These are phyloP conservation scores for Oplegnathus fasciatus DNA, from an alignment of 2,113 vertebrate genomes.

Conservation along the genomic window DNA sequence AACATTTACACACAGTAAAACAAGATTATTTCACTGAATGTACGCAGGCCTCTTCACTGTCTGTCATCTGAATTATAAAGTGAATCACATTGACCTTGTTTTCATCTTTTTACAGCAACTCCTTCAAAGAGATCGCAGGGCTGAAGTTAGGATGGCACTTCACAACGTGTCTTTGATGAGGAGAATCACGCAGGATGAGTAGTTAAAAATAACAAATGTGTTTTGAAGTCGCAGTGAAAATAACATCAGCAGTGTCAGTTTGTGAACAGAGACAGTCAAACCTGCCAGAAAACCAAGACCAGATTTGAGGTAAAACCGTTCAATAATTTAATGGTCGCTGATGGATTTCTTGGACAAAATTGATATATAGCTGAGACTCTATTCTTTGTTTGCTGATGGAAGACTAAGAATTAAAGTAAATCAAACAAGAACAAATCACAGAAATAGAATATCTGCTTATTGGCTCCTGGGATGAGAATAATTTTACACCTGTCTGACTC, in stretches of 20 bases:
- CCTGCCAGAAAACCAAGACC: neutral
- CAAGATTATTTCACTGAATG: neutral
- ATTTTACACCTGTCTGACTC: neutral
- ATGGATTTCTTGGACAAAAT: constrained; percentile 1
- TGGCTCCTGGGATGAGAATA: neutral
- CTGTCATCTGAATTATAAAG: neutral
- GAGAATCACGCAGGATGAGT: neutral
- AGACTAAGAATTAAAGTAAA: neutral
- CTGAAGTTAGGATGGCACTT: constrained; percentile 1
- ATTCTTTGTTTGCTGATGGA: neutral
- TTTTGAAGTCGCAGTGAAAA: constrained; percentile 41
- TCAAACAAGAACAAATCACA: neutral
- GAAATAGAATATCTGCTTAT: neutral
- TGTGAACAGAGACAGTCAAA: constrained; percentile 24
- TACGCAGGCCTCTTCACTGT: neutral
- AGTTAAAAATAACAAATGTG: constrained; percentile 44
- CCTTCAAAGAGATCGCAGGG: constrained; percentile 9
- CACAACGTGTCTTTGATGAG: constrained; percentile 9
- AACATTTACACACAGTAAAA: neutral
- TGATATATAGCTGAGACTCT: neutral
- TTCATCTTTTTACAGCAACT: neutral
- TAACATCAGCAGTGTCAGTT: constrained; percentile 44
- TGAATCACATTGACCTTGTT: constrained; percentile 13
- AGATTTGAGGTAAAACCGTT: constrained; percentile 16
- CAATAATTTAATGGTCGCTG: constrained; percentile 10